Percentiles rank a stretch among this genome's conserved stretches.
Conservation (phyloP, 35 echinoderm and acorn worm species). For the Ophiothrix spiculata region DNA sequence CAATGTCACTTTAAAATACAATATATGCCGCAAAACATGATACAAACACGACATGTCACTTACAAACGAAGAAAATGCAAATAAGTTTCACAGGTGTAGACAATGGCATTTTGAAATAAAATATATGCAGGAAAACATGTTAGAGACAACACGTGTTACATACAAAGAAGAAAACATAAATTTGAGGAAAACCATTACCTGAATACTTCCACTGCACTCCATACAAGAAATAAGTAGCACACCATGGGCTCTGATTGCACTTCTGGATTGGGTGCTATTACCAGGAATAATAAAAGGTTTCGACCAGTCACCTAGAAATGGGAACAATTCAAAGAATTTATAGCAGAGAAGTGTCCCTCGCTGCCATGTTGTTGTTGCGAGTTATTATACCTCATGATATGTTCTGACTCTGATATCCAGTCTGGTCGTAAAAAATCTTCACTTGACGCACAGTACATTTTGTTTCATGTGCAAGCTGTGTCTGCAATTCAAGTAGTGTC, state of each 20-base stretch:
- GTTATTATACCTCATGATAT: no score
- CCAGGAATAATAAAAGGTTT: slow-evolving; percentile 78
- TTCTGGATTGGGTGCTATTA: slow-evolving; percentile 58
- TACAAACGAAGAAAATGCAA: not conserved
- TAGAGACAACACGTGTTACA: no score
- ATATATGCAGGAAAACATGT: no score
- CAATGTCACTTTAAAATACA: not conserved
- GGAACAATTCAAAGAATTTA: no score
- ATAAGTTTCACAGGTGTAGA: not conserved
- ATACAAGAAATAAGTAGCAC: slow-evolving; percentile 77
- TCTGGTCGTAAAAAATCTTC: no score
- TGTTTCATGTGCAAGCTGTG: no score
- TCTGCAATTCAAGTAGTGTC: no score
- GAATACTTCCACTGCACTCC: slow-evolving; percentile 85
- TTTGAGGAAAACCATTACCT: slow-evolving; percentile 49
- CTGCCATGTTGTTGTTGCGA: no score
- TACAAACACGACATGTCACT: not conserved
- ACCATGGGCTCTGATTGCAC: slow-evolving; percentile 63
- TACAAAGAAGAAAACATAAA: not conserved
- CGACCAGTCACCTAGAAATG: slow-evolving; percentile 69
- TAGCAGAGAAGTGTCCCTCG: no score
- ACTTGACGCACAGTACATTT: no score
- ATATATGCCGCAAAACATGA: not conserved
- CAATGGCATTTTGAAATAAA: not conserved
- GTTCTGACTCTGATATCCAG: no score